Conservation (phyloP, 2,797 vertebrate species). For the Botia kubotai region DNA sequence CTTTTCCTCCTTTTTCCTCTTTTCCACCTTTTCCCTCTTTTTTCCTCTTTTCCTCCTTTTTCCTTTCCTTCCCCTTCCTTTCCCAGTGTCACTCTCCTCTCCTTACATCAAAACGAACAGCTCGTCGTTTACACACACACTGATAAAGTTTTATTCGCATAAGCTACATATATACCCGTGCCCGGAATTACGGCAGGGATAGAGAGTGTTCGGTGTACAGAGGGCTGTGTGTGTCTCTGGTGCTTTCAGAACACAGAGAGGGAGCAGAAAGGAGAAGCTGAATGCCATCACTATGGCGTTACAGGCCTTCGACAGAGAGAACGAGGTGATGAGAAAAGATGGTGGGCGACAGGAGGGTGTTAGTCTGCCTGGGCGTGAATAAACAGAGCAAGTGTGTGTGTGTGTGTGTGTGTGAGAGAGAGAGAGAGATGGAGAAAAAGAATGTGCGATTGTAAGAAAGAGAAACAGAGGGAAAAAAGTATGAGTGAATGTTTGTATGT, state of each 20-base stretch:
- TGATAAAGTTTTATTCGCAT: constrained; percentile 29
- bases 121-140: not conserved
- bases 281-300: constrained; percentile 21
- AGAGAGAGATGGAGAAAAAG: constrained; percentile 15
- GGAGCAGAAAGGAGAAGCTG: constrained; percentile 29
- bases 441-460: constrained; percentile 10
- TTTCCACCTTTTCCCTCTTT: not conserved
- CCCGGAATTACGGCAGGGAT: constrained; percentile 13
- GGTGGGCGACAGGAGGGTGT: constrained; percentile 44
- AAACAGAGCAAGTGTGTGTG: constrained; percentile 29
- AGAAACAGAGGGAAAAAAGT: constrained; percentile 13
- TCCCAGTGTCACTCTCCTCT: not conserved
- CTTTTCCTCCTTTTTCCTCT: not conserved
- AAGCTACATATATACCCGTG: constrained; percentile 31
- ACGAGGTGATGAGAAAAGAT: constrained; percentile 50
- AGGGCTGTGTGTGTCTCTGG: constrained; percentile 16
- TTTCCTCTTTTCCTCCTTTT: constrained; percentile 48
- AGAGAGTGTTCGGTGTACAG: constrained; percentile 10
- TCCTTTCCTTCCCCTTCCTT: not conserved
- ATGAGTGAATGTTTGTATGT: constrained; percentile 27
- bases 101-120: not conserved
- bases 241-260: constrained; percentile 25
- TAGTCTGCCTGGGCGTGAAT: constrained; percentile 46
- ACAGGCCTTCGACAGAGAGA: constrained; percentile 15
- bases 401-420: constrained; percentile 17